phyloP scores from a whole-genome alignment of 1,140 invertebrate species.

The Polyergus mexicanus region DNA sequence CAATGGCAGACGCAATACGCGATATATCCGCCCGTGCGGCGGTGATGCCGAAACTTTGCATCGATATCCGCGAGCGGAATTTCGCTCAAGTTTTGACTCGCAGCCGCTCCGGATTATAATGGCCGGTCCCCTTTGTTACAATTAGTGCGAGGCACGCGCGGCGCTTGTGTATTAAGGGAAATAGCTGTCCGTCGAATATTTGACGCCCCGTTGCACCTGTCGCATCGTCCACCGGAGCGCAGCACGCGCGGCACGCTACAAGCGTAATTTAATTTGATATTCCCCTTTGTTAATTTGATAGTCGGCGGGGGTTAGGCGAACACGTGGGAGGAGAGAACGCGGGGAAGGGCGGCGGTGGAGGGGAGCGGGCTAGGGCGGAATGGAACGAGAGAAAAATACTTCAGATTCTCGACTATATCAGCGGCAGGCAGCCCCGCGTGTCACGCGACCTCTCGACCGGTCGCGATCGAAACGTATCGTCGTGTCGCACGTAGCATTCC shows the following conservation, averaged over 20 bases:
- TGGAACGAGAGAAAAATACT: constrained; percentile 77
- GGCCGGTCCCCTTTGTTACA: constrained; percentile 55
- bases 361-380: background rate
- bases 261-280: constrained; percentile 81
- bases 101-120: constrained; percentile 33
- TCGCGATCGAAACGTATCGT: constrained; percentile 70
- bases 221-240: constrained; percentile 53
- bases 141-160: constrained; percentile 45
- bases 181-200: constrained; percentile 70
- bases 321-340: background rate
- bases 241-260: constrained; percentile 34
- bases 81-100: constrained; percentile 52
- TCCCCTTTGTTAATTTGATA: constrained; percentile 79
- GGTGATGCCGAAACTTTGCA: background rate
- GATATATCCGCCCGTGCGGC: background rate
- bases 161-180: constrained; percentile 43
- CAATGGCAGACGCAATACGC: constrained; percentile 33
- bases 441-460: constrained; percentile 63
- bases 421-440: constrained; percentile 58
- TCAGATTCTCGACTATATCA: constrained; percentile 77
- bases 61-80: constrained; percentile 36
- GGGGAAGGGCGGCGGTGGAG: background rate
- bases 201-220: constrained; percentile 67
- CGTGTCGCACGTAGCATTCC: constrained; percentile 63
- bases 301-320: constrained; percentile 29